A percentile compares a stretch with the other conserved stretches of the same genome.
phyloP scores from a whole-genome alignment of 2,797 vertebrate species.

The Hippopotamyrus pictus region DNA sequence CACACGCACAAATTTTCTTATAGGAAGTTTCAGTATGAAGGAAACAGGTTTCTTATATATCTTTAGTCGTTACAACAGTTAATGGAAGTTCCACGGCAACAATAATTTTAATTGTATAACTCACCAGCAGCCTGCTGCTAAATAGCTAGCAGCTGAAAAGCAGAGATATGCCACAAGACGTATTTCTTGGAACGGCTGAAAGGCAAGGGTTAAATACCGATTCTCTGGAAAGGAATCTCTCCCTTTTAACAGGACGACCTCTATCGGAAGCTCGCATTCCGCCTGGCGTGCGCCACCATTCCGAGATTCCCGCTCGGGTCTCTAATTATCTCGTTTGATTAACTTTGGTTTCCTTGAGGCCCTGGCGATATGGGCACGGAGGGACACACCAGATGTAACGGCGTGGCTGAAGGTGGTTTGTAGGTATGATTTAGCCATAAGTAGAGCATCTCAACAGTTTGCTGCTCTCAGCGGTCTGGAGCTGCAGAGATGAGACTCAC shows the following conservation, averaged over 20 bases:
- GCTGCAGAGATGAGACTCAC: background rate
- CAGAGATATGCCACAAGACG: constrained; percentile 37
- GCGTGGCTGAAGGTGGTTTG: constrained; percentile 2
- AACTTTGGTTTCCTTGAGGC: background rate
- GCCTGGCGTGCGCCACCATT: background rate
- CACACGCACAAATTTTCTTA: constrained; percentile 29
- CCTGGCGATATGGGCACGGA: background rate
- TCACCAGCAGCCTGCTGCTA: constrained; percentile 48
- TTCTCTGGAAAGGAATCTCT: background rate
- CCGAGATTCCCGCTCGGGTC: background rate
- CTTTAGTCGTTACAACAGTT: constrained; percentile 28
- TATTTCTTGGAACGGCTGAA: constrained; percentile 35
- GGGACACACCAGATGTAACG: background rate
- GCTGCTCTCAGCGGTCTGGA: background rate
- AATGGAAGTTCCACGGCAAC: constrained; percentile 49
- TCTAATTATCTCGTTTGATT: constrained; percentile 12
- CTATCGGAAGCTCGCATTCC: constrained; percentile 44
- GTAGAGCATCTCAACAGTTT: constrained; percentile 2
- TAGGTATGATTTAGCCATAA: background rate
- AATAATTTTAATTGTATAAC: constrained; percentile 53
- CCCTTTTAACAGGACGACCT: constrained; percentile 44
- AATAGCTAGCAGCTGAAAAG: constrained; percentile 51
- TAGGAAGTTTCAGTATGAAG: constrained; percentile 25
- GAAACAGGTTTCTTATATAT: constrained; percentile 31
- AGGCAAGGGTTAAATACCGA: constrained; percentile 20